Conservation (phyloP, 1,140 invertebrate genomes). For the Listronotus oregonensis region DNA sequence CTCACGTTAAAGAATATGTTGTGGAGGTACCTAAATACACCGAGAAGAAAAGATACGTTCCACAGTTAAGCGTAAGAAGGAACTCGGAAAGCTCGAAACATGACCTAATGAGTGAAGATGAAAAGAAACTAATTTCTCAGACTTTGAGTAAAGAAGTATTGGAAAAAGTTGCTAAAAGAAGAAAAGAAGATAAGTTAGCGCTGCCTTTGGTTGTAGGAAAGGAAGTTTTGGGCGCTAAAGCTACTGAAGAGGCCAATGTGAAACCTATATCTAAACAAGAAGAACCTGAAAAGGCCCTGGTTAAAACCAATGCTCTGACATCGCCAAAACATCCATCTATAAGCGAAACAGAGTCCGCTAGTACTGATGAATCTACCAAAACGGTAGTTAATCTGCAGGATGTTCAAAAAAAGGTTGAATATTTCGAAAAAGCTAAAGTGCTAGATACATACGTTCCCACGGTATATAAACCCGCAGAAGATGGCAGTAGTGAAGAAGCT, state of each 20-base stretch:
- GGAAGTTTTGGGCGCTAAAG: slow-evolving; percentile 69
- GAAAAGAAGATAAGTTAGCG: slow-evolving; percentile 57
- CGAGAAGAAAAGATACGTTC: slow-evolving; percentile 16
- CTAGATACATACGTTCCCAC: slow-evolving; percentile 57
- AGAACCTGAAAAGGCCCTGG: slow-evolving; percentile 41
- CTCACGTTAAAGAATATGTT: slow-evolving; percentile 28
- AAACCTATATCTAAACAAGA: slow-evolving; percentile 52
- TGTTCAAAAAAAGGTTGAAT: slow-evolving; percentile 75
- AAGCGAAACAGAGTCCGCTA: slow-evolving; percentile 70
- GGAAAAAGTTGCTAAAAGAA: slow-evolving; percentile 60
- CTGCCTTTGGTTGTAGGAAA: slow-evolving; percentile 62
- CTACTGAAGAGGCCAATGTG: slow-evolving; percentile 59
- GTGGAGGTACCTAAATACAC: slow-evolving; percentile 41
- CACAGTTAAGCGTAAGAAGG: slow-evolving; percentile 44
- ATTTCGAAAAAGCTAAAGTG: slow-evolving; percentile 71
- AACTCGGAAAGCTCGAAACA: slow-evolving; percentile 46
- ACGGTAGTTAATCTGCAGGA: slow-evolving; percentile 68
- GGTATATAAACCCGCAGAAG: slow-evolving; percentile 62
- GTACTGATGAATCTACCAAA: slow-evolving; percentile 70
- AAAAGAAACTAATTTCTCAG: slow-evolving; percentile 74
- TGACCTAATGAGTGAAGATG: slow-evolving; percentile 63
- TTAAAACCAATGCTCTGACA: slow-evolving; percentile 39
- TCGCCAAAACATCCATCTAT: slow-evolving; percentile 55
- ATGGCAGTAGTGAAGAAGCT: slow-evolving; percentile 31
- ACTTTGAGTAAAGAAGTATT: slow-evolving; percentile 74